A percentile compares a stretch with the other conserved stretches of the same genome.
phyloP scores from a whole-genome alignment of 53 echinoderm and acorn worm species.

The Antedon mediterranea region DNA sequence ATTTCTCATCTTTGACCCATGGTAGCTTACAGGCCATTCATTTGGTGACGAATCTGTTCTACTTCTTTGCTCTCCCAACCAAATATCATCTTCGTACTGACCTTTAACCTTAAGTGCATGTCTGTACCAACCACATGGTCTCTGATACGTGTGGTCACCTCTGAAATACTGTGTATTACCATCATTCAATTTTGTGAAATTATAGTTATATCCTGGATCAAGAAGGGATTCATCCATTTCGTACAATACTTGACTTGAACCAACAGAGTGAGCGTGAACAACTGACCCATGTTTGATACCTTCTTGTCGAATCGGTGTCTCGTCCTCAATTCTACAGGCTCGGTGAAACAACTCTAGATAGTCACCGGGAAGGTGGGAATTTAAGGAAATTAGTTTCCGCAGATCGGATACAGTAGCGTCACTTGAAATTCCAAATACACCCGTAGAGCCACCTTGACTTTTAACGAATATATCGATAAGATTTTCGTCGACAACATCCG shows the following conservation, averaged over 20 bases:
- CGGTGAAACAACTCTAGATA: not conserved
- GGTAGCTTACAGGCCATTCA: slow-evolving; percentile 32
- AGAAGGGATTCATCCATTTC: slow-evolving; percentile 5
- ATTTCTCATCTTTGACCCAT: slow-evolving; percentile 6
- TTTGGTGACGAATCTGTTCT: slow-evolving; percentile 4
- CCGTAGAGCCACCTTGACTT: not conserved
- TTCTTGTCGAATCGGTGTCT: not conserved
- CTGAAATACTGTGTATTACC: not conserved
- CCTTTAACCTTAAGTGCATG: slow-evolving; percentile 13
- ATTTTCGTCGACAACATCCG: not conserved
- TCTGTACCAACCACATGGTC: slow-evolving; percentile 18
- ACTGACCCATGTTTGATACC: not conserved
- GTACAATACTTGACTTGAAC: not conserved
- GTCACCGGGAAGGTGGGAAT: not conserved
- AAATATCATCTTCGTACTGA: slow-evolving; percentile 10
- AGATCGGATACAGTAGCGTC: not conserved
- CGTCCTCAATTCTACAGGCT: not conserved
- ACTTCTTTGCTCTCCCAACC: slow-evolving; percentile 9
- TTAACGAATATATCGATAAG: not conserved
- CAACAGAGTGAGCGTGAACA: not conserved
- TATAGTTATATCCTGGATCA: slow-evolving; percentile 10
- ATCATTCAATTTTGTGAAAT: not conserved
- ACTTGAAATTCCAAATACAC: not conserved
- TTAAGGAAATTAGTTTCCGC: not conserved
- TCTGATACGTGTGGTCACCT: slow-evolving; percentile 4